Percentiles rank a stretch among this genome's conserved stretches.
Evolutionary conservation across 2,797 vertebrate genomes (phyloP).

Genomic region (Paratrypauchen microcephalus): DNA sequence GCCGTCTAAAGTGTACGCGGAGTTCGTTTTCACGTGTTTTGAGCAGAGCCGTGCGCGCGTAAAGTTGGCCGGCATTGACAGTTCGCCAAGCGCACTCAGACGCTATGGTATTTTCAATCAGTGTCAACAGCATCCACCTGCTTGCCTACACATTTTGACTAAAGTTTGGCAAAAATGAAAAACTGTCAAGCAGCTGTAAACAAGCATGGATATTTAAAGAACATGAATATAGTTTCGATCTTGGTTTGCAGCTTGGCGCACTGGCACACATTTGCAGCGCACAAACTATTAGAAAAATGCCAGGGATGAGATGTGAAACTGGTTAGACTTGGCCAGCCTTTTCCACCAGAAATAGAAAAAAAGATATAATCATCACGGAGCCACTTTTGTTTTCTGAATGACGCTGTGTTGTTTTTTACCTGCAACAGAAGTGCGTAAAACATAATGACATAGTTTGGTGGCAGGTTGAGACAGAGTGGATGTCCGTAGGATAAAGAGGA

Average conservation of each 20-base stretch:
- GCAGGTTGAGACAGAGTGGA: not conserved
- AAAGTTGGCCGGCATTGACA: constrained; percentile 4
- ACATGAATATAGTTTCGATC: not conserved
- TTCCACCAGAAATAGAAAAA: not conserved
- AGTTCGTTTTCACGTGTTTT: not conserved
- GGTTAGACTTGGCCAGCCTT: not conserved
- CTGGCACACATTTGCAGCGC: not conserved
- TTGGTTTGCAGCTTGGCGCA: not conserved
- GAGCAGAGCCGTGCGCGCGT: constrained; percentile 15
- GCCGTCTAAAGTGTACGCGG: not conserved
- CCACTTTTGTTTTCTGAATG: not conserved
- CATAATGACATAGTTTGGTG: not conserved
- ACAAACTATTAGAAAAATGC: not conserved
- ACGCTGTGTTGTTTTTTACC: not conserved
- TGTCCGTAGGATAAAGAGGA: not conserved
- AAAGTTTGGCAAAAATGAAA: not conserved
- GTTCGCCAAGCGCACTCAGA: not conserved
- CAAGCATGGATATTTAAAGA: too few species aligned
- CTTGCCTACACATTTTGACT: too few species aligned
- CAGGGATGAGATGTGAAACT: not conserved
- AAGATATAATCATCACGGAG: too few species aligned
- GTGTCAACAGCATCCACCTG: constrained; percentile 5
- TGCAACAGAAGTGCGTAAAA: not conserved
- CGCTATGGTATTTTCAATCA: constrained; percentile 1
- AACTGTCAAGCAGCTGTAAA: too few species aligned